Percentiles rank a stretch among this genome's conserved stretches.
These are phyloP conservation scores for Sciurus carolinensis DNA, from an alignment of 2,797 vertebrate species.

Conservation along the genomic window DNA sequence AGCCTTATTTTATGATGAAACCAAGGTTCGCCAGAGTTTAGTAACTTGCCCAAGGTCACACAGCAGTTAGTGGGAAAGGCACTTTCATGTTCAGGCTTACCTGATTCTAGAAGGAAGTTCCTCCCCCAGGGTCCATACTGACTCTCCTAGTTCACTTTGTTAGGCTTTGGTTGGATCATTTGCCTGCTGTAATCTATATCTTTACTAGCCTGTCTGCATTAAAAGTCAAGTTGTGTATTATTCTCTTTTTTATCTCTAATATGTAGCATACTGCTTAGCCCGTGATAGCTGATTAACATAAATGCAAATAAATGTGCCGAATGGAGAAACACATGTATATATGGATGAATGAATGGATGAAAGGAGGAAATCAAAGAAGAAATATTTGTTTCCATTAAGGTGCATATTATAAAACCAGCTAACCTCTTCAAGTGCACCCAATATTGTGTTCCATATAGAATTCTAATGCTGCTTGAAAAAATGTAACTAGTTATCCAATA, in stretches of 20 bases:
- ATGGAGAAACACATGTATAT: neutral
- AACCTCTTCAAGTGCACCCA: conserved; percentile 4
- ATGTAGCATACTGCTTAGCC: conserved; percentile 18
- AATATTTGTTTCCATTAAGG: neutral
- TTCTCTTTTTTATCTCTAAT: conserved; percentile 50
- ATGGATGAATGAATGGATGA: neutral
- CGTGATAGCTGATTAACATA: neutral
- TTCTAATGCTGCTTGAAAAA: conserved; percentile 9
- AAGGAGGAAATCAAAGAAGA: neutral
- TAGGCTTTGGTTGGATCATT: neutral
- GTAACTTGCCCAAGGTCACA: neutral
- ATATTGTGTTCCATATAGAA: conserved; percentile 2
- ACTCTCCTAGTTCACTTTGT: neutral
- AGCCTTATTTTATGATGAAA: neutral
- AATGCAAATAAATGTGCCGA: neutral
- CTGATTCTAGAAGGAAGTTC: conserved; percentile 20
- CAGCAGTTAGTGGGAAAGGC: neutral
- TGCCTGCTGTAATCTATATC: neutral
- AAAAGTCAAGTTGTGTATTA: conserved; percentile 35
- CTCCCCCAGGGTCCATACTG: neutral
- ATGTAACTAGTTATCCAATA: conserved; percentile 23
- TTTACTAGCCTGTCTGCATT: neutral
- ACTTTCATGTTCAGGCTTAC: neutral
- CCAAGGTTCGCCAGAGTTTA: neutral
- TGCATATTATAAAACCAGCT: neutral